Evolutionary conservation across 2,888 invertebrate species (phyloP), one percentile per base, ranked within the genome.

Genomic region (Beris chalybata): DNA sequence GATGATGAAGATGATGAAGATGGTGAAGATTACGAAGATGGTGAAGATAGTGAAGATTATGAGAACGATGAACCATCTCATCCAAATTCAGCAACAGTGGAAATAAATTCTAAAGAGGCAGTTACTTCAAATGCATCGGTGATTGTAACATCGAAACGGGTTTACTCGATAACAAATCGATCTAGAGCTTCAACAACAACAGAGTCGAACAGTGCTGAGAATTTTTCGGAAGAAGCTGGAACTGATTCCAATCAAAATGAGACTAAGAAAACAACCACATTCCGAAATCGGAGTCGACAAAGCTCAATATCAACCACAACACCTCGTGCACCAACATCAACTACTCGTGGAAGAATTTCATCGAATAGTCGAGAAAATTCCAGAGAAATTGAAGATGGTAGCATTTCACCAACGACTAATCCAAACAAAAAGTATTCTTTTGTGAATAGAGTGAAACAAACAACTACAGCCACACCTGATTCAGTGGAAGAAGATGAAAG

Each of bases 381-480:
- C 7, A 43, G 15, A 5, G 56, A 56, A 56, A 6, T 38, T 11
- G 32, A 6, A 7, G 56, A 56, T 9, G 32, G 11, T 3, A 5
- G 6, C 9, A n/a, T 7, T 5, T 13, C n/a, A n/a, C 38, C 13
- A 56, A n/a, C 13, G 15, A n/a, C 7, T 3, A 56, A n/a, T 38
- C 7, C 47, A 4, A 45, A 45, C 4, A 22, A 45, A 31, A 22
- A 31, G 12, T 58, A 47, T 45, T 44, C 15, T 47, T 5, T 38
- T 13, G 1, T 56, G n/a, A 56, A n/a, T 43, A 11, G 58, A n/a
- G 22, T 9, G 22, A 58, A 58, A n/a, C 47, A n/a, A n/a, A 29
- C 29, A 47, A 29, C 4, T 9, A 45, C 7, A 30, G 29, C 47
- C 5, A 7, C 32, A 12, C n/a, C 47, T 22, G 12, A 45, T 11